Conservation (phyloP, 2,888 invertebrate genomes). For the Atrina japonica region DNA sequence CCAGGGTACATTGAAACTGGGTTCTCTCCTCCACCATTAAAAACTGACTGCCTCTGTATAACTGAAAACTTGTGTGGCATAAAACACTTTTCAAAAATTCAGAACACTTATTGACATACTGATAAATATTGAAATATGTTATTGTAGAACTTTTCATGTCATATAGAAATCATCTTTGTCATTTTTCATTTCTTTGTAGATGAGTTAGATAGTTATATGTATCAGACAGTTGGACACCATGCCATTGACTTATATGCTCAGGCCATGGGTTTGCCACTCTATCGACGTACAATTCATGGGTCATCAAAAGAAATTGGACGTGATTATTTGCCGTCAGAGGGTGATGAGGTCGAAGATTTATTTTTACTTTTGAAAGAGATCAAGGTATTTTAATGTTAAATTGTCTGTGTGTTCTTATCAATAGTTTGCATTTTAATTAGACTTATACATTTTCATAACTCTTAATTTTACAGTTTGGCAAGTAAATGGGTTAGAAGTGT, state of each 20-base stretch:
- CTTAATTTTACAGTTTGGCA: too few relatives aligned
- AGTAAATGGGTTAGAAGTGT: too few relatives aligned
- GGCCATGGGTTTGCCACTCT: slow-evolving; percentile 96
- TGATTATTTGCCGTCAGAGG: slow-evolving; percentile 83
- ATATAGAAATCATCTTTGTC: neutral
- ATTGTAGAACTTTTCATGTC: neutral
- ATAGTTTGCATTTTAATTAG: too few relatives aligned
- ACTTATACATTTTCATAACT: too few relatives aligned
- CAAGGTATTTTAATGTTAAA: slow-evolving; percentile 84
- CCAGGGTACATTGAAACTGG: too few relatives aligned
- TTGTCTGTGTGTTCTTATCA: too few relatives aligned
- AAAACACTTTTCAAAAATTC: too few relatives aligned
- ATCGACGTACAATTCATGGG: slow-evolving; percentile 91
- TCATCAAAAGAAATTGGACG: slow-evolving; percentile 88
- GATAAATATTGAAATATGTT: neutral
- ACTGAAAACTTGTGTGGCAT: too few relatives aligned
- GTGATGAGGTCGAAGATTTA: slow-evolving; percentile 96
- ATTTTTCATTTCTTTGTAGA: slow-evolving; percentile 59
- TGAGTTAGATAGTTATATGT: slow-evolving; percentile 99
- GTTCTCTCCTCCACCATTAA: too few relatives aligned
- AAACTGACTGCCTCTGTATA: too few relatives aligned
- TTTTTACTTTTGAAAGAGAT: slow-evolving; percentile 90
- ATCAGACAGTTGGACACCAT: slow-evolving; percentile 99
- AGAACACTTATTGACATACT: neutral
- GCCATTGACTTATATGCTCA: slow-evolving; percentile 94